Base-by-base conservation (phyloP, 2,797 vertebrate species). In the Cynodonichthys magdalenae region DNA sequence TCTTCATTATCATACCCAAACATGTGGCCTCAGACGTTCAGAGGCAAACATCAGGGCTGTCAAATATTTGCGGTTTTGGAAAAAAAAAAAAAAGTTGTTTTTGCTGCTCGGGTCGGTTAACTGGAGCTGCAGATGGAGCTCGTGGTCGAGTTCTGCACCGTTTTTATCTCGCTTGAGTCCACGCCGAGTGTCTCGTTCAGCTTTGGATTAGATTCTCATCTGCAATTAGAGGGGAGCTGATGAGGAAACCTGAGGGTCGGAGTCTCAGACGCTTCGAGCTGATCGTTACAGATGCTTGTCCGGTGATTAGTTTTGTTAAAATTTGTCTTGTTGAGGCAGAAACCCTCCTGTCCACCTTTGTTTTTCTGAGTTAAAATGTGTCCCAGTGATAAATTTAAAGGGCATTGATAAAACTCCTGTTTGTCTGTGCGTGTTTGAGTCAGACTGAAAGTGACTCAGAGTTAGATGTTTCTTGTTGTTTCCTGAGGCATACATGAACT, bases 401-500 rank as follows among this genome's bases (percentile, higher is more conserved):
- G 58, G 28, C 36, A 52, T 27, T 39, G 46, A 42, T 56, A 51
- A 75, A 72, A 29, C 55, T 57, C 31, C 45, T 74, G 57, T 42
- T n/a, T 48, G 27, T 71, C 57, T 64, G 2, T 17, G 51, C 73
- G 49, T 49, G 15, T 55, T 8, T 79, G 84, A 77, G 70, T 81
- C 59, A 80, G 63, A 34, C 52, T 65, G 17, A 64, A 39, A 39
- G 59, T 84, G 85, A 90, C 68, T 89, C 83, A 87, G 59, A 77
- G 68, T 79, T 63, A 79, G 73, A 80, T 81, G 61, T 81, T 86
- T 86, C 71, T 74, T 77, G 73, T 75, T 83, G 66, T 82, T 71
- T 82, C 84, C 77, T 80, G 59, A 69, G 85, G 85, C 81, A 0
- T 15, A 12, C 55, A 82, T 72, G 66, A 63, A 27, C 44, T 61